Base-by-base conservation (phyloP, 2,888 invertebrate species). In the Coelogynopora nodosa region DNA sequence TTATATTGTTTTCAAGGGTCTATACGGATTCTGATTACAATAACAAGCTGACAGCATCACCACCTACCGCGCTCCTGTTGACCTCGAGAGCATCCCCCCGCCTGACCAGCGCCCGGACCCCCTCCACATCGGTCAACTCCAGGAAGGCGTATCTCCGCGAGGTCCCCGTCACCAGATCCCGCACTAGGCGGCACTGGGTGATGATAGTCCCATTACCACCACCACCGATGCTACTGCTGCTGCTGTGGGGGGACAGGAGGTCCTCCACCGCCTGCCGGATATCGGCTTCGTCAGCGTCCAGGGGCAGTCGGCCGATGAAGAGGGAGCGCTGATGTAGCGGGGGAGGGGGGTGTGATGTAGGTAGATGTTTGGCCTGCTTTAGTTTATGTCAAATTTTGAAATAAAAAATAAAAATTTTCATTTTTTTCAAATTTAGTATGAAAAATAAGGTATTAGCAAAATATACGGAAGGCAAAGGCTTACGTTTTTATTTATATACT, bases 61-160 rank as follows among this genome's bases (percentile, higher is more conserved):
- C n/a, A 74, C 83, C n/a, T 10, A 84, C 84, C 0, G 0, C 67
- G 1, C 1, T 0, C 1, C 84, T 67, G 29, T 93, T 74, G 23
- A 74, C 74, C 74, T 74, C 74, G 18, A 74, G 28, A 28, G 13
- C 26, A 85, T 74, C 67, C n/a, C 67, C 85, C 18, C 28, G 27
- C 28, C 30, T 67, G n/a, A 67, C 67, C 0, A 85, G n/a, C 26
- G 95, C 95, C 88, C 93, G 93, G 86, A 93, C 93, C 1, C 94
- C 94, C 86, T 94, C 93, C 18, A 92, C 92, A 29, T 93, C 93
- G 88, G 94, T 94, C 92, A 94, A 96, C 92, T 96, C 96, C n/a
- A 96, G 93, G 91, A 96, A 96, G 0, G 94, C 96, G 90, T 96
- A 96, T 86, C 95, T 94, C 91, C 94, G 94, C 0, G 96, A 95